Conservation (phyloP, 2,797 vertebrate genomes). For the Spea hammondii region DNA sequence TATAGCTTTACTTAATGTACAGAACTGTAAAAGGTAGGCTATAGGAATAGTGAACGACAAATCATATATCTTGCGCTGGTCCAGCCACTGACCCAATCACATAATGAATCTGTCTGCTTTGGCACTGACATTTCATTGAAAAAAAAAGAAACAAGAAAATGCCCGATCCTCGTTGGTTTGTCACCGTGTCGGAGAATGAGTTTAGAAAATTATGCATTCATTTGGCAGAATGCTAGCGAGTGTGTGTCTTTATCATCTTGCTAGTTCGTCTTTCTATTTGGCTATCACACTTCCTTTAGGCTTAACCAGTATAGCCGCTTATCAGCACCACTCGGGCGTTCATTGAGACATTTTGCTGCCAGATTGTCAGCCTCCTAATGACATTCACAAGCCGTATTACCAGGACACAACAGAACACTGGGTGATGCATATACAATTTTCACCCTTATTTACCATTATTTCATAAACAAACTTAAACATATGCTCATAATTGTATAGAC, state of each 20-base stretch:
- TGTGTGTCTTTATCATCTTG: conserved; percentile 28
- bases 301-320: conserved; percentile 34
- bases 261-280: conserved; percentile 22
- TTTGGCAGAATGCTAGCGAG: conserved; percentile 10
- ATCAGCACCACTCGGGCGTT: conserved; percentile 34
- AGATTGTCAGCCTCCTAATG: conserved; percentile 29
- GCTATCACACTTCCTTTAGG: conserved; percentile 24
- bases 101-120: background rate
- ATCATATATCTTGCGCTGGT: too few species aligned
- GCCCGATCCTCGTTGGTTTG: background rate
- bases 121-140: background rate
- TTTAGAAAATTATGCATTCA: background rate
- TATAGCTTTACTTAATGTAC: background rate
- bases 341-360: conserved; percentile 37
- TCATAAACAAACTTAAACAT: background rate
- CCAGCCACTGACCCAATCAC: too few species aligned
- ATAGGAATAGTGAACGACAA: too few species aligned
- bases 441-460: background rate
- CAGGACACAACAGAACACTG: background rate
- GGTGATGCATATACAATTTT: background rate
- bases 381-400: conserved; percentile 26
- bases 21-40: background rate
- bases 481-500: too few species aligned
- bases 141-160: background rate
- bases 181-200: too few species aligned